Percentiles rank a stretch among this genome's conserved stretches.
phyloP scores from a whole-genome alignment of 2,113 vertebrate genomes.

The Oncorhynchus nerka region DNA sequence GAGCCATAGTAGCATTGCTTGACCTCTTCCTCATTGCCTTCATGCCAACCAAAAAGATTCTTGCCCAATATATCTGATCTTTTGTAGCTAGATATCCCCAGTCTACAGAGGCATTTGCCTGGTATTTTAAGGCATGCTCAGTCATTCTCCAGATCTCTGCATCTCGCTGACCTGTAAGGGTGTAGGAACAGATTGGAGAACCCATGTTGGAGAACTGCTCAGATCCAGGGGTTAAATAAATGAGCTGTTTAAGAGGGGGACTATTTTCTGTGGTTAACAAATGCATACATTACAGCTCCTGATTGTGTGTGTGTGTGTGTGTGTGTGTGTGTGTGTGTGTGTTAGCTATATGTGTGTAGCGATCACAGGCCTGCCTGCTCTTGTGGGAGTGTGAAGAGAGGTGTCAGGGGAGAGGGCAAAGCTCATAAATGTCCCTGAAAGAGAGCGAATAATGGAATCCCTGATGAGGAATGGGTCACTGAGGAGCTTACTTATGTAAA shows the following conservation, averaged over 20 bases:
- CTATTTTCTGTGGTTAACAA: conserved; percentile 40
- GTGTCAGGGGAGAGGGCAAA: conserved; percentile 62
- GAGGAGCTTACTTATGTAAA: conserved; percentile 85
- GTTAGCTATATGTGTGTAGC: conserved; percentile 35
- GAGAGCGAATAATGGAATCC: conserved; percentile 79
- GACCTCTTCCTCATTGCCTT: not conserved
- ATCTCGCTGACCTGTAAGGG: conserved; percentile 2
- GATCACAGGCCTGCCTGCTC: not conserved
- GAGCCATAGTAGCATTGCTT: not conserved
- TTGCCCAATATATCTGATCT: no score
- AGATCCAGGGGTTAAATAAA: conserved; percentile 57
- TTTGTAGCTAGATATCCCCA: no score
- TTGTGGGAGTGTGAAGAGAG: conserved; percentile 30
- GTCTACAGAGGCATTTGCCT: not conserved
- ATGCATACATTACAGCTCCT: conserved; percentile 61
- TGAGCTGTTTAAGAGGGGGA: conserved; percentile 44
- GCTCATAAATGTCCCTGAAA: conserved; percentile 61
- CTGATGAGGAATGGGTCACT: conserved; percentile 79
- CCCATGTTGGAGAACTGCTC: conserved; percentile 12
- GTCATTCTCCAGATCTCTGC: conserved; percentile 1
- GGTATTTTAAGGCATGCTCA: not conserved
- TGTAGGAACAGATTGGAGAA: conserved; percentile 24
- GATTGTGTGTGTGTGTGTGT: not conserved
- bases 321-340: conserved; percentile 20
- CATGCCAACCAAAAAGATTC: not conserved